A percentile compares a stretch with the other conserved stretches of the same genome.
These are phyloP conservation scores for Ptychodera flava DNA, from an alignment of 35 echinoderm and acorn worm genomes.

Conservation along the genomic window DNA sequence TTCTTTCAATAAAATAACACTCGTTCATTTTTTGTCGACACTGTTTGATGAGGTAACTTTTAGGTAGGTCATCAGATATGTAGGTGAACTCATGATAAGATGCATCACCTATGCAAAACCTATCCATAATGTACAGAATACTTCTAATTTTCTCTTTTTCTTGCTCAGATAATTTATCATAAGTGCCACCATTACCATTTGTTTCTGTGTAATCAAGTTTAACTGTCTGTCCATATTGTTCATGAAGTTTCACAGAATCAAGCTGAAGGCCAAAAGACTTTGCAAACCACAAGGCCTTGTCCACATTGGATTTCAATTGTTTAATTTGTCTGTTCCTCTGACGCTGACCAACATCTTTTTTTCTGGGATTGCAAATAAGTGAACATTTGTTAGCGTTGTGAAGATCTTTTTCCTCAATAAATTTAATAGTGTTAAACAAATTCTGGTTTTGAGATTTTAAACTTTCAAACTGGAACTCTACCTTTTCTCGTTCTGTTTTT, in stretches of 20 bases:
- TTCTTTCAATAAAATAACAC: background rate
- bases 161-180: background rate
- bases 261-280: background rate
- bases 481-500: background rate
- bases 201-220: background rate
- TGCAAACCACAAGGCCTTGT: background rate
- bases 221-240: background rate
- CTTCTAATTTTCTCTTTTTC: background rate
- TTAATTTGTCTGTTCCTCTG: background rate
- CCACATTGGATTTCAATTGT: background rate
- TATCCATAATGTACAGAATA: background rate
- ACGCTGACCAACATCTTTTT: background rate
- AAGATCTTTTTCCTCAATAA: background rate
- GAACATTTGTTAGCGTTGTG: background rate
- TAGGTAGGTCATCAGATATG: background rate
- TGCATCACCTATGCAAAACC: background rate
- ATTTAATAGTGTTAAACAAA: background rate
- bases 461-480: background rate
- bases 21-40: background rate
- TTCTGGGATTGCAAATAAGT: background rate
- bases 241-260: background rate
- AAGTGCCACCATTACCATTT: background rate
- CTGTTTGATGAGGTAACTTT: background rate
- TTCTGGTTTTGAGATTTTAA: background rate
- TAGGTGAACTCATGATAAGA: background rate